Percentiles rank a stretch among this genome's conserved stretches.
These are phyloP conservation scores for Drosophila hamatofila DNA, from an alignment of 2,888 invertebrate species.

Conservation along the genomic window DNA sequence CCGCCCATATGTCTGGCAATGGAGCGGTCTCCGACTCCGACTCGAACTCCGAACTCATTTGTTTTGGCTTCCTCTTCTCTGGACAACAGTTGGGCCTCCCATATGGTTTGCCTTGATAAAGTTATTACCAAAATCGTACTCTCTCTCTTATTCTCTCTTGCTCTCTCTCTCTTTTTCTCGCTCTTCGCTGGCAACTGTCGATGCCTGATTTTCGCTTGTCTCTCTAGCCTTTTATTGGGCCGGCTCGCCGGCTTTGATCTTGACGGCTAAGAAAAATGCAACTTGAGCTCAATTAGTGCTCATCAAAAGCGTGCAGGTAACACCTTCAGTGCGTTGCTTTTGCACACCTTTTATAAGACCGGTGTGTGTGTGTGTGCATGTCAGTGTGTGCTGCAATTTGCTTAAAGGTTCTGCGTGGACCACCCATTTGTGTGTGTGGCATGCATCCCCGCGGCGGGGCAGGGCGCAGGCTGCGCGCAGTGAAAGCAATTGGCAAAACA, in stretches of 20 bases:
- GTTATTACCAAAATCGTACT: conserved; percentile 83
- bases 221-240: conserved; percentile 57
- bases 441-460: conserved; percentile 23
- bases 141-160: conserved; percentile 5
- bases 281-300: conserved; percentile 81
- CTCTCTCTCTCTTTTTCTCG: conserved; percentile 21
- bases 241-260: conserved; percentile 75
- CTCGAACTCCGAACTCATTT: conserved; percentile 49
- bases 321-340: conserved; percentile 80
- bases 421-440: conserved; percentile 54
- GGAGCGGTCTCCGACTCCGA: conserved; percentile 11
- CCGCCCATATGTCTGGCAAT: conserved; percentile 61
- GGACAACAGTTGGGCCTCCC: conserved; percentile 82
- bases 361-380: conserved; percentile 12
- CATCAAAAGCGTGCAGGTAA: conserved; percentile 80
- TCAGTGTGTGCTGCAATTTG: conserved; percentile 61
- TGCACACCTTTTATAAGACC: conserved; percentile 61
- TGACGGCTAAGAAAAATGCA: conserved; percentile 75
- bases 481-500: conserved; percentile 46
- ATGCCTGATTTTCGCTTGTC: conserved; percentile 79
- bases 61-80: conserved; percentile 47
- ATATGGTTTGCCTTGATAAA: conserved; percentile 84
- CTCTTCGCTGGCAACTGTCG: conserved; percentile 68
- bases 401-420: conserved; percentile 60
- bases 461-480: conserved; percentile 19